These are phyloP conservation scores for Spilosoma lubricipeda DNA, from an alignment of 2,888 invertebrate genomes.

Conservation along the genomic window DNA sequence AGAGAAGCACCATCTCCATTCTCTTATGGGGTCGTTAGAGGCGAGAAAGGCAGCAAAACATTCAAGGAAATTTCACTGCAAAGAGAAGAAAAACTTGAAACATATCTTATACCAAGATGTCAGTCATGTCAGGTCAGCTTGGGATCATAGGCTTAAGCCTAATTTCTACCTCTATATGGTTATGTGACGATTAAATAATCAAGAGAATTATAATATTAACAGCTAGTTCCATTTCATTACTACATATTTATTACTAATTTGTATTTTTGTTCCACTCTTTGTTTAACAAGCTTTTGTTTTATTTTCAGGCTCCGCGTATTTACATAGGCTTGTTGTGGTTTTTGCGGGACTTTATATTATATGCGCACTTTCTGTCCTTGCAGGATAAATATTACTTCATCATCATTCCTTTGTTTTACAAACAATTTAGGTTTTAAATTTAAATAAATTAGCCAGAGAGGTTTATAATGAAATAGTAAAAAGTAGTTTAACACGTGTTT, in stretches of 20 bases:
- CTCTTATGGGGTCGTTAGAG: too few relatives aligned
- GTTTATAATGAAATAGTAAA: not conserved
- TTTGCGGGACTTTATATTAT: not conserved
- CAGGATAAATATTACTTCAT: not conserved
- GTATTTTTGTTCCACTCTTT: not conserved
- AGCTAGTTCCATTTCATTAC: not conserved
- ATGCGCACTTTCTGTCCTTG: not conserved
- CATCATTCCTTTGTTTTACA: not conserved
- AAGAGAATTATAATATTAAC: not conserved
- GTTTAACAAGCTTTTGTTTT: not conserved
- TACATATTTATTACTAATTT: not conserved
- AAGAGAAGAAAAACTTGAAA: too few relatives aligned
- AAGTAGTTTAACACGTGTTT: not conserved
- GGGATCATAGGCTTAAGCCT: too few relatives aligned
- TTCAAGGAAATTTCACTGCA: too few relatives aligned
- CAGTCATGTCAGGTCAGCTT: too few relatives aligned
- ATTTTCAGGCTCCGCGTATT: not conserved
- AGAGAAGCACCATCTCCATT: too few relatives aligned
- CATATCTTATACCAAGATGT: too few relatives aligned
- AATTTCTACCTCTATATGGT: too few relatives aligned
- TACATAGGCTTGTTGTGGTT: not conserved
- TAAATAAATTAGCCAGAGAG: not conserved
- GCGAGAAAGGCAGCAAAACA: too few relatives aligned
- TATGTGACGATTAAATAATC: too few relatives aligned
- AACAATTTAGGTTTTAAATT: not conserved